These are phyloP conservation scores for Netelia inedita DNA, from an alignment of 2,888 invertebrate species.

Conservation along the genomic window DNA sequence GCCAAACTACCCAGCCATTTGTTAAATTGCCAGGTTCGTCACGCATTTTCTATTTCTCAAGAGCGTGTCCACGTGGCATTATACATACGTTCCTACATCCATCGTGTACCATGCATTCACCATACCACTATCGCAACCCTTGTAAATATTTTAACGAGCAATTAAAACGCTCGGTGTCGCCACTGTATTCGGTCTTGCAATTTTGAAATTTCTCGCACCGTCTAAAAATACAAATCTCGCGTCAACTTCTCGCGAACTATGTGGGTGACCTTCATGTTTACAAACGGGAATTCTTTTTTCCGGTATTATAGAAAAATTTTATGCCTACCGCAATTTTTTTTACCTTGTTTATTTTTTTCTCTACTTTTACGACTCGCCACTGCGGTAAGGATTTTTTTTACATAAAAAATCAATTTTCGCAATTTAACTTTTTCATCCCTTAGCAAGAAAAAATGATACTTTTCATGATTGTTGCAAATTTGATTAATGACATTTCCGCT, in stretches of 20 bases:
- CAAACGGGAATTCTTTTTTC: too few species aligned
- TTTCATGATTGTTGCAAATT: background rate
- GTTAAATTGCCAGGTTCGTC: conserved; percentile 52
- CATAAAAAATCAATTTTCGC: too few species aligned
- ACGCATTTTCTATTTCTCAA: conserved; percentile 36
- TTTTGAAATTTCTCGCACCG: background rate
- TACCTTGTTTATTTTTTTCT: too few species aligned
- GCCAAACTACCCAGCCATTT: conserved; percentile 21
- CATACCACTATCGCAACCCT: background rate
- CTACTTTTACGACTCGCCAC: too few species aligned
- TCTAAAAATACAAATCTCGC: background rate
- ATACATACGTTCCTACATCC: background rate
- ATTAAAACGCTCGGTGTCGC: conserved; percentile 1
- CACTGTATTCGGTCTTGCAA: background rate
- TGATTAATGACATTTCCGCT: too few species aligned
- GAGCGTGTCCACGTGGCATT: conserved; percentile 34
- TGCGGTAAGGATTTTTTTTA: too few species aligned
- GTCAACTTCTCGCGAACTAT: too few species aligned
- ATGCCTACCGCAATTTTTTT: too few species aligned
- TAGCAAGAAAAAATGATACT: background rate
- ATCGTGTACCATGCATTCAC: background rate
- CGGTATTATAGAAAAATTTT: too few species aligned
- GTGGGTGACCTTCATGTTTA: too few species aligned
- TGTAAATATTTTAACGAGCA: conserved; percentile 47
- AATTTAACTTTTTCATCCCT: too few species aligned